Base-by-base conservation (phyloP, 2,888 invertebrate genomes). In the Spicauda simplicius region DNA sequence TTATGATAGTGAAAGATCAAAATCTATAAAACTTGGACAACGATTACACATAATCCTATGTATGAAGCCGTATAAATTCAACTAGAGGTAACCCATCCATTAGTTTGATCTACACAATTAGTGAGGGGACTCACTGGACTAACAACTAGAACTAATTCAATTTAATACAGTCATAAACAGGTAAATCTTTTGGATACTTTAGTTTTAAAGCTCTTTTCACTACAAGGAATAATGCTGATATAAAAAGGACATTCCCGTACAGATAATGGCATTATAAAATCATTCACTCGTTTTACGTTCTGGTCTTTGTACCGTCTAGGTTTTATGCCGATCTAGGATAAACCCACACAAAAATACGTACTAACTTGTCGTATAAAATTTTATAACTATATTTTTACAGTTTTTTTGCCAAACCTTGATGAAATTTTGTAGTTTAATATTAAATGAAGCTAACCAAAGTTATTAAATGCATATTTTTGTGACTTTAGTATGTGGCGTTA, bases 251-350 rank as follows among this genome's bases (percentile, higher is more conserved):
- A 67, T 64, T 57, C 65, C 56, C 66, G 65, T 69, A 68, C 48
- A 70, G 61, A 72, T 64, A 71, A 71, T 57, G 68, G 58, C 71
- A 73, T 74, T 75, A 76, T 73, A 76, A 72, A 73, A 72, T 74
- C 73, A 70, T 75, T 71, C 70, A 70, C 73, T 75, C 74, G 69
- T 74, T 78, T 76, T 75, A 77, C 73, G 74, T 60, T 64, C 57
- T 74, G 69, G 71, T 74, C 72, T 72, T 72, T 69, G 65, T 64
- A 64, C 53, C 66, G 68, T 69, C 71, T 70, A 70, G 69, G 66
- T 71, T 69, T 59, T 61, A 66, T 58, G 65, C 61, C 62, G 60
- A 66, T 70, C 66, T 57, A 48, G 55, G 64, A 55, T 72, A 69
- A 55, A 64, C 66, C 63, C 64, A 70, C 68, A 54, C 63, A 70